Evolutionary conservation across 2,888 invertebrate species (phyloP).

Genomic region (Microctonus aethiopoides): DNA sequence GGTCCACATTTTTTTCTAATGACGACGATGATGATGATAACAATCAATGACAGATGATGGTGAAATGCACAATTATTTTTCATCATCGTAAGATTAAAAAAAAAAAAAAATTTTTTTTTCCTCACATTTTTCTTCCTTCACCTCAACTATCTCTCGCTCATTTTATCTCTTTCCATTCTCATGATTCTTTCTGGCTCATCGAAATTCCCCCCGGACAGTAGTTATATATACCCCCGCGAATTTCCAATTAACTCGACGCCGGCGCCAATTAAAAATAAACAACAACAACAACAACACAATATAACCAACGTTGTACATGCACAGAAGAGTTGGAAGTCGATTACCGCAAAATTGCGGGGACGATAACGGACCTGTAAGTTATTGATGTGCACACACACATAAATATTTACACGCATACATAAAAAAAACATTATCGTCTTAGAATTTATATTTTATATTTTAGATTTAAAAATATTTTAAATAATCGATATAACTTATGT

Average conservation of each 20-base stretch:
- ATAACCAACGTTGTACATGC: conserved; percentile 1
- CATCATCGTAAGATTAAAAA: no score
- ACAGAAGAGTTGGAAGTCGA: not conserved
- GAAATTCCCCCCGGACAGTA: conserved; percentile 30
- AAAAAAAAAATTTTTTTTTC: no score
- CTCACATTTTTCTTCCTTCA: not conserved
- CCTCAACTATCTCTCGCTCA: not conserved
- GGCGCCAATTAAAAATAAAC: conserved; percentile 35
- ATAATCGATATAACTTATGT: not conserved
- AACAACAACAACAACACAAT: conserved; percentile 14
- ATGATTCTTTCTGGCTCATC: conserved; percentile 16
- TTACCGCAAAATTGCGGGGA: conserved; percentile 7
- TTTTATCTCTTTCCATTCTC: conserved; percentile 7
- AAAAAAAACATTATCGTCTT: not conserved
- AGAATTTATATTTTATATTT: not conserved
- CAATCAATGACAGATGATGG: no score
- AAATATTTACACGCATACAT: not conserved
- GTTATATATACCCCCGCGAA: conserved; percentile 23
- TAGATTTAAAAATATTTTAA: not conserved
- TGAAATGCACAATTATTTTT: no score
- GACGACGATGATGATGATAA: no score
- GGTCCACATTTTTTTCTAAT: no score
- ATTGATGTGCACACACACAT: not conserved
- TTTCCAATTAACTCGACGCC: conserved; percentile 34
- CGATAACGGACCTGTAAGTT: conserved; percentile 23